phyloP scores from a whole-genome alignment of 2,113 vertebrate genomes.

The Cettia cetti region DNA sequence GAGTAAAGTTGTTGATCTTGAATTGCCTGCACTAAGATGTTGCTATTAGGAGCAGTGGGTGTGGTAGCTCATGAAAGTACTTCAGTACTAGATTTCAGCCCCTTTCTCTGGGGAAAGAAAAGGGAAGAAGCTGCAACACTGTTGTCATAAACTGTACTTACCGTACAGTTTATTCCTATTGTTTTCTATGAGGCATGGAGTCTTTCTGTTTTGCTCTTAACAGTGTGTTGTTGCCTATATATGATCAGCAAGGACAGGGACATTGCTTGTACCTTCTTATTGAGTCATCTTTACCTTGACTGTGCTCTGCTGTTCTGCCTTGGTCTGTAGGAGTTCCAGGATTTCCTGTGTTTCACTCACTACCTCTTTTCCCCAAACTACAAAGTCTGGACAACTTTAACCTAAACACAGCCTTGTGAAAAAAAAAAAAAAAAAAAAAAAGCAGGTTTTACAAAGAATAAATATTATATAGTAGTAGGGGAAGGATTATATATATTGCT shows the following conservation, averaged over 20 bases:
- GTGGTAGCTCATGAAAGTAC: neutral
- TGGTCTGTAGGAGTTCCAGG: neutral
- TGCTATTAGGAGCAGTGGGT: neutral
- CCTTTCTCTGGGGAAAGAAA: neutral
- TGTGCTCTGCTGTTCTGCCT: neutral
- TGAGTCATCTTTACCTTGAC: neutral
- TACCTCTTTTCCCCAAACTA: neutral
- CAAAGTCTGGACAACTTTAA: neutral
- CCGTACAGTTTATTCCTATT: neutral
- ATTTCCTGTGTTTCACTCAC: neutral
- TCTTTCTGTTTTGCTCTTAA: neutral
- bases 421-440: too few species aligned
- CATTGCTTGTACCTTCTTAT: neutral
- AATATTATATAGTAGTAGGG: neutral
- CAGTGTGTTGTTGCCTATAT: neutral
- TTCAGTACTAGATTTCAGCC: neutral
- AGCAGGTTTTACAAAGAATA: neutral
- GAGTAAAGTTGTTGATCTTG: neutral
- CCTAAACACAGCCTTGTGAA: neutral
- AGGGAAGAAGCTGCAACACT: neutral
- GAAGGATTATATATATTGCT: neutral
- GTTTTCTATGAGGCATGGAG: neutral
- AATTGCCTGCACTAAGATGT: neutral
- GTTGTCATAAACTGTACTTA: neutral
- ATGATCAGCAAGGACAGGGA: neutral